These are phyloP conservation scores for Sceliomorpha sp. DNA, from an alignment of 2,888 invertebrate species.

Conservation along the genomic window DNA sequence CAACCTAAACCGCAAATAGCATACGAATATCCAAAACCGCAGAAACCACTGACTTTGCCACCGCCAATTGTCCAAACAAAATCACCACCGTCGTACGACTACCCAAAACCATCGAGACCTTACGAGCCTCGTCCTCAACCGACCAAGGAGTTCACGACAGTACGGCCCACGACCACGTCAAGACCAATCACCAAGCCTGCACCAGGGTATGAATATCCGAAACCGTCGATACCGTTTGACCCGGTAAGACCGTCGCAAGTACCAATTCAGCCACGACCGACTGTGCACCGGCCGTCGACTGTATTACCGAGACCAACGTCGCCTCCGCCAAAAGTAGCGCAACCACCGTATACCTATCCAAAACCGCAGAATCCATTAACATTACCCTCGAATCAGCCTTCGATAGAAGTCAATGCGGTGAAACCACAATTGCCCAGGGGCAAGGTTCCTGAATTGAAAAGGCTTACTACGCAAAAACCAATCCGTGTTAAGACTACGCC, in stretches of 20 bases:
- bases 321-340: not conserved
- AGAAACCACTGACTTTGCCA: conserved; percentile 49
- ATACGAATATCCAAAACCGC: conserved; percentile 63
- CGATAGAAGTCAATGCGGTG: no score
- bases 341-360: conserved; percentile 30
- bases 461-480: conserved; percentile 23
- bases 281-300: not conserved
- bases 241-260: conserved; percentile 12
- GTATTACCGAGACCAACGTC: not conserved
- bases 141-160: no score
- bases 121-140: conserved; percentile 13
- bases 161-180: conserved; percentile 7
- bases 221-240: conserved; percentile 21
- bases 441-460: conserved; percentile 12
- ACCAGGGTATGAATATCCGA: conserved; percentile 30
- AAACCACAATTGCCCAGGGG: not conserved
- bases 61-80: conserved; percentile 42
- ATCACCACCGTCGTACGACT: conserved; percentile 42
- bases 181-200: conserved; percentile 8
- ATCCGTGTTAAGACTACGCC: conserved; percentile 13
- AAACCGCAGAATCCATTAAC: conserved; percentile 27
- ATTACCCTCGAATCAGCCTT: conserved; percentile 7
- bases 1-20: conserved; percentile 61
- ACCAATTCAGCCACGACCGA: not conserved
- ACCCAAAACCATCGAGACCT: conserved; percentile 18